Percentiles rank a stretch among this genome's conserved stretches.
Evolutionary conservation across 2,888 invertebrate genomes (phyloP).

Genomic region (Cryptus viduatorius): DNA sequence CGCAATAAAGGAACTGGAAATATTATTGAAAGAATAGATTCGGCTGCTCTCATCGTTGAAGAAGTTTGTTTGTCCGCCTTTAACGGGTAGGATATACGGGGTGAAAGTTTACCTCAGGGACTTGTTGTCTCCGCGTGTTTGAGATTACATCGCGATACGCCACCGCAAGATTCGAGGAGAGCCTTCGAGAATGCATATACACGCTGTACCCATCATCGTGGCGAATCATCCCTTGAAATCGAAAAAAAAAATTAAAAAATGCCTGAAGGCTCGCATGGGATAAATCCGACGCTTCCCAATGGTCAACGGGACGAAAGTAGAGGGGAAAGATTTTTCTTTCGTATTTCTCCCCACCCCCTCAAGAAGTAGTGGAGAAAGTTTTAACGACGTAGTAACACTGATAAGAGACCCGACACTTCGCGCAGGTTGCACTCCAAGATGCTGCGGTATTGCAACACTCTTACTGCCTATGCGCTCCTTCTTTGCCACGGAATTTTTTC

Average conservation of each 20-base stretch:
- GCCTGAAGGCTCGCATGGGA: not conserved
- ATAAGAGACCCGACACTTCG: constrained; percentile 55
- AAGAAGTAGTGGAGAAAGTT: constrained; percentile 53
- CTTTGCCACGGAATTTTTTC: constrained; percentile 18
- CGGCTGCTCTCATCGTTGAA: not conserved
- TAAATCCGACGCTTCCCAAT: too few species aligned
- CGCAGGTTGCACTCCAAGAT: constrained; percentile 37
- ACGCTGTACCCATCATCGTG: constrained; percentile 23
- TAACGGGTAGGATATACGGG: constrained; percentile 23
- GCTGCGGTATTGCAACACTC: not conserved
- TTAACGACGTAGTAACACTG: constrained; percentile 58
- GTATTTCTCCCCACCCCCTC: not conserved
- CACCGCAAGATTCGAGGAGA: constrained; percentile 16
- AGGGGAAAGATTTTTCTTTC: constrained; percentile 34
- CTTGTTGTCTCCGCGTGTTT: constrained; percentile 31
- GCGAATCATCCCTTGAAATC: constrained; percentile 26
- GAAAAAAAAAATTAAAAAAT: not conserved
- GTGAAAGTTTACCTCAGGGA: constrained; percentile 41
- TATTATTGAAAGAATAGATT: not conserved
- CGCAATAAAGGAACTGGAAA: not conserved
- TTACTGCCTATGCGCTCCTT: not conserved
- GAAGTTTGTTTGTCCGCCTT: not conserved
- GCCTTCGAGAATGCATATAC: not conserved
- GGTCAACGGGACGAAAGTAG: not conserved
- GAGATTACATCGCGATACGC: constrained; percentile 39